Evolutionary conservation across 2,888 invertebrate genomes (phyloP), one percentile per base, ranked within the genome.

Genomic region (Alloplasta piceator): DNA sequence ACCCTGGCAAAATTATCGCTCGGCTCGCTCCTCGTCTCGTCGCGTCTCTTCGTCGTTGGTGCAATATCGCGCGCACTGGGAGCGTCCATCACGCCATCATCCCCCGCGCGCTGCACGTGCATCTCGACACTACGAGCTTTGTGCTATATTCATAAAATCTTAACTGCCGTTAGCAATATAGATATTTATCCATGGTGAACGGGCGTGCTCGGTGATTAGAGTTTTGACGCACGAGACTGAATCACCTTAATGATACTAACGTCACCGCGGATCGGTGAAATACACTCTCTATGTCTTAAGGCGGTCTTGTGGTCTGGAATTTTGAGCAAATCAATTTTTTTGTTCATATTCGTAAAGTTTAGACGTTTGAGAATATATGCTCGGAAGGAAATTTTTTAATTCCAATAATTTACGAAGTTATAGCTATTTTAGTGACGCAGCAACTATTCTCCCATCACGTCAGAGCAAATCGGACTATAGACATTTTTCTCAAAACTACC

Each of bases 31-130:
- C 26, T 26, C 26, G 3, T 26, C 26, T 26, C 26, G 26, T 26
- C 66, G 55, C 71, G 70, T 61, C 66, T 66, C 63, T 41, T 52
- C 39, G n/a, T 56, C 71, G 75, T 76, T 76, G 76, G 67, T 63
- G 80, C 80, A 80, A 80, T 52, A 68, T 72, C 76, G 52, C 48
- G 63, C 9, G 48, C 26, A n/a, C 73, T 80, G 76, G 76, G 80
- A 80, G 76, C 76, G 80, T 80, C 72, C 76, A 38, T 36, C 80
- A 76, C 67, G 76, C 67, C 61, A 66, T 26, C 26, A 61, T 56
- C 55, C 55, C 52, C 56, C 61, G 64, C 74, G 70, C 55, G 52
- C 26, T 3, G 26, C 58, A 41, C 46, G 75, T 80, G 70, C 70
- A 41, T 10, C 43, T 14, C 55, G 14, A 48, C 43, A 74, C 74